phyloP scores from a whole-genome alignment of 2,113 vertebrate genomes.

The Athene noctua region DNA sequence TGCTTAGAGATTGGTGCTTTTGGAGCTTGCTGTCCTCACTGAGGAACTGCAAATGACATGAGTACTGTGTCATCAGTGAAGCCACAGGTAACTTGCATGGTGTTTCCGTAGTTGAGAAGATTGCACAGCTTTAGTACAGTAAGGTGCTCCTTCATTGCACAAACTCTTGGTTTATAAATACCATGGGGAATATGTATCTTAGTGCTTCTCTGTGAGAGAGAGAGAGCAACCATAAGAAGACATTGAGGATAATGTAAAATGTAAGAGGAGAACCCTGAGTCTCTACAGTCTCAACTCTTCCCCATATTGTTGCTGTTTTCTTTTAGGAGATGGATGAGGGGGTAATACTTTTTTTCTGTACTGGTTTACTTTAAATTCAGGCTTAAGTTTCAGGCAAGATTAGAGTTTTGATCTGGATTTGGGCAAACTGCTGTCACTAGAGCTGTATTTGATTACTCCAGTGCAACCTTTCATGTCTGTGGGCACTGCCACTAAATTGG shows the following conservation, averaged over 20 bases:
- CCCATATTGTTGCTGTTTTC: background rate
- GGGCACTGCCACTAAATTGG: background rate
- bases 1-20: background rate
- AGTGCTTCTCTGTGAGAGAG: background rate
- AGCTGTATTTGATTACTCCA: background rate
- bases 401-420: background rate
- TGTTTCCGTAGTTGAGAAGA: background rate
- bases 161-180: background rate
- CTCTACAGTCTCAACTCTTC: background rate
- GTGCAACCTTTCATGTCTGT: background rate
- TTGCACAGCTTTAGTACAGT: background rate
- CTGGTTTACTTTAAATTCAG: background rate
- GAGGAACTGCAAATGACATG: background rate
- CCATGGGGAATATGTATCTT: rapidly evolving
- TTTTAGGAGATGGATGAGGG: background rate
- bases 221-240: background rate
- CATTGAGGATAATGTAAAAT: background rate
- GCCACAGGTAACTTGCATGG: background rate
- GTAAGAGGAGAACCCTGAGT: background rate
- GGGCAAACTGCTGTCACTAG: background rate
- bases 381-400: background rate
- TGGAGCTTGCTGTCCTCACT: background rate
- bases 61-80: background rate
- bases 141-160: background rate
- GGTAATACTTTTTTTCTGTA: background rate